Percentiles rank a stretch among this genome's conserved stretches.
Evolutionary conservation across 2,797 vertebrate genomes (phyloP).

Genomic region (Sphaeramia orbicularis): DNA sequence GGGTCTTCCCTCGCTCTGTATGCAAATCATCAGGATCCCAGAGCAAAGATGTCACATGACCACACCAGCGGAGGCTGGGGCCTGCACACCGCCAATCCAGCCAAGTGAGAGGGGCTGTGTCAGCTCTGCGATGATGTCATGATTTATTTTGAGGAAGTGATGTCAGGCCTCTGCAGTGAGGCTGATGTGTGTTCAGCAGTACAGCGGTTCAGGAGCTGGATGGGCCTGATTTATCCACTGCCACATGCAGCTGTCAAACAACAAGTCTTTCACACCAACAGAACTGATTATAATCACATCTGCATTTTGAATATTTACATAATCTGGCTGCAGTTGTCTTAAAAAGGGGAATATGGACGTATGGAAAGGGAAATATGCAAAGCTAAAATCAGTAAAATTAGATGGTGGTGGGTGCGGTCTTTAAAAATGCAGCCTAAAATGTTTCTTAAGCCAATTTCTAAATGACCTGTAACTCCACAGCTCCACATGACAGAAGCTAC

Average conservation of each 20-base stretch:
- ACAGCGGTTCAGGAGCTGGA: conserved; percentile 32
- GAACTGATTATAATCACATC: not conserved
- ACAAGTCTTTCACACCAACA: conserved; percentile 13
- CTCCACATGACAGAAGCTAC: no score
- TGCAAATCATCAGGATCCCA: conserved; percentile 71
- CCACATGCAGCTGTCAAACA: conserved; percentile 24
- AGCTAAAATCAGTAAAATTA: conserved; percentile 3
- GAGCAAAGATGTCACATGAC: conserved; percentile 72
- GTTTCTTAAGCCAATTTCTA: no score
- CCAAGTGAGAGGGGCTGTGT: conserved; percentile 70
- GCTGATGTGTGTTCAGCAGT: conserved; percentile 51
- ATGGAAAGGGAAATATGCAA: conserved; percentile 4
- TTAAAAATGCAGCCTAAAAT: conserved; percentile 8
- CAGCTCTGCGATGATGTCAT: conserved; percentile 85
- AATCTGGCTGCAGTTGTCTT: not conserved
- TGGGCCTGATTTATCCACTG: conserved; percentile 17
- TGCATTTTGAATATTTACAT: not conserved
- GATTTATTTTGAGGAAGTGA: conserved; percentile 88
- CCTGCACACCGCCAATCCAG: conserved; percentile 63
- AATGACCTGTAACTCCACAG: no score
- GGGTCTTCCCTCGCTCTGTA: conserved; percentile 64
- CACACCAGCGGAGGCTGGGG: conserved; percentile 53
- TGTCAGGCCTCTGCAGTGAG: conserved; percentile 85
- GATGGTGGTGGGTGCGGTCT: conserved; percentile 27
- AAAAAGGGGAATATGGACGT: not conserved